These are phyloP conservation scores for silkworm (Bombyx mori) DNA, from an alignment of 1,140 invertebrate species.

Conservation along the genomic window ASM3026992v2 NC_085109.1:3414001-3414500, in stretches of 20 bases:
- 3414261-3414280: neutral
- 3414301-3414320: too few species aligned
- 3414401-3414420: neutral
- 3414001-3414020: conserved; percentile 75
- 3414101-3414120: conserved; percentile 49
- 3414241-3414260: neutral
- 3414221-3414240: neutral
- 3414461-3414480: too few species aligned
- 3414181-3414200: too few species aligned
- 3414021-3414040: conserved; percentile 73
- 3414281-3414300: too few species aligned
- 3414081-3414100: conserved; percentile 68
- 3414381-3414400: neutral
- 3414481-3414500: too few species aligned
- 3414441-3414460: too few species aligned
- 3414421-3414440: too few species aligned
- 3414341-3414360: neutral
- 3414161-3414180: too few species aligned
- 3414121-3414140: conserved; percentile 7
- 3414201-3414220: too few species aligned
- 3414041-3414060: conserved; percentile 71
- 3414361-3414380: neutral
- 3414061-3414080: conserved; percentile 74
- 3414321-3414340: neutral
- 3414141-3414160: neutral